A percentile compares a stretch with the other conserved stretches of the same genome.
These are phyloP conservation scores for Catalaphyllia jardinei DNA, from an alignment of 64 coral and sea anemone genomes.

Conservation along the genomic window DNA sequence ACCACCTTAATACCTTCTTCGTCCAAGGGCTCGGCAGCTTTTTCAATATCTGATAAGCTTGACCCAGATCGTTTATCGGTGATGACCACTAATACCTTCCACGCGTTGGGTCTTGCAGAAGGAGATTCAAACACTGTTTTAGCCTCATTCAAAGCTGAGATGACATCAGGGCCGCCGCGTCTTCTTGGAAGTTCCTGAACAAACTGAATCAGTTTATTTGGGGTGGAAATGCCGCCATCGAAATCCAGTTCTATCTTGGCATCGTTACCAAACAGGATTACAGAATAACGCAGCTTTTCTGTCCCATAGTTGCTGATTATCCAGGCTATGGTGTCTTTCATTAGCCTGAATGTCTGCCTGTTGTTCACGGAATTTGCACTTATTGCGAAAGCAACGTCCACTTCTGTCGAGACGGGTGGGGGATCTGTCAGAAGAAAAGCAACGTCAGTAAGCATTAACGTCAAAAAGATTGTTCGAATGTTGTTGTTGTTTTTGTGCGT, in stretches of 20 bases:
- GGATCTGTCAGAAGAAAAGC: conserved; percentile 30
- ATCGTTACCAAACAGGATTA: conserved; percentile 63
- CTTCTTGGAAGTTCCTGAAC: conserved; percentile 20
- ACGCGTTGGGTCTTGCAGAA: conserved; percentile 24
- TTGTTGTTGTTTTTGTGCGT: no score
- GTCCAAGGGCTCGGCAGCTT: conserved; percentile 54
- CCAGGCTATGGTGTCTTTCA: conserved; percentile 63
- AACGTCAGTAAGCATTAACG: background rate
- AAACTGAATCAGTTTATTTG: conserved; percentile 51
- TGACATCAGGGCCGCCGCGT: conserved; percentile 30
- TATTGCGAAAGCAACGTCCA: conserved; percentile 72
- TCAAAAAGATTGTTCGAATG: no score
- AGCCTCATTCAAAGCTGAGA: conserved; percentile 56
- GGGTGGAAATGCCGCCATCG: conserved; percentile 7
- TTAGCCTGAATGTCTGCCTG: conserved; percentile 62
- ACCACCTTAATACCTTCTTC: conserved; percentile 75
- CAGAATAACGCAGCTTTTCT: conserved; percentile 61
- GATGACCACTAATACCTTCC: conserved; percentile 77
- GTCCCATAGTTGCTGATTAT: conserved; percentile 76
- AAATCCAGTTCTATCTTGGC: conserved; percentile 56
- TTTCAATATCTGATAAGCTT: conserved; percentile 42
- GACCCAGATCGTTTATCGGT: conserved; percentile 59
- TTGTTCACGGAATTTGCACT: conserved; percentile 59
- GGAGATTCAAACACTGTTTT: conserved; percentile 31
- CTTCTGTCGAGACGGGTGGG: conserved; percentile 45